Conservation (phyloP, 2,113 vertebrate species). For the Cyanoliseus patagonus region DNA sequence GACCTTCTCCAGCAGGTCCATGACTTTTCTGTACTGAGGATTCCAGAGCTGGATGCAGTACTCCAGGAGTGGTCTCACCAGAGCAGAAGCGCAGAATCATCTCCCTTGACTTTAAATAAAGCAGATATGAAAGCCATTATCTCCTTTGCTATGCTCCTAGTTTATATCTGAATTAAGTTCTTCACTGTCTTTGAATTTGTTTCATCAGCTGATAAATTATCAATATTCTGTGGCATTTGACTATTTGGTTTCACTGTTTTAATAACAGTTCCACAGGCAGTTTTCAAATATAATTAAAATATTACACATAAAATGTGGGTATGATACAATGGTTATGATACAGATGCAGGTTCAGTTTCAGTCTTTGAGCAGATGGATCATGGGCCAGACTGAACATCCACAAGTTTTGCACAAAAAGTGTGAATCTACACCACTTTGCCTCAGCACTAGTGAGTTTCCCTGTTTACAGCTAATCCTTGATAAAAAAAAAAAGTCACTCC, state of each 20-base stretch:
- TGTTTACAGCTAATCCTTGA: neutral
- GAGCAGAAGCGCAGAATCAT: neutral
- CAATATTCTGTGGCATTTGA: neutral
- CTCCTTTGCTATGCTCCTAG: neutral
- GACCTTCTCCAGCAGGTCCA: neutral
- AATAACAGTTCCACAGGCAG: neutral
- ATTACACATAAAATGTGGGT: neutral
- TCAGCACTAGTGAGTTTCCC: neutral
- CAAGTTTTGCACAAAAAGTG: neutral
- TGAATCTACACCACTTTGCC: neutral
- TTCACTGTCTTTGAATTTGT: neutral
- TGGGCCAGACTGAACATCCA: neutral
- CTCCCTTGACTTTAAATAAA: neutral
- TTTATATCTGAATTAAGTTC: neutral
- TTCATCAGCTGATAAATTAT: neutral
- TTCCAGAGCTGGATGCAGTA: neutral
- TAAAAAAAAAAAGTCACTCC: neutral
- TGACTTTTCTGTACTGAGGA: neutral
- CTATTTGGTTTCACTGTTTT: neutral
- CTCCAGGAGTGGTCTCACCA: neutral
- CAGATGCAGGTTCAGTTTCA: neutral
- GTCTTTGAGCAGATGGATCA: neutral
- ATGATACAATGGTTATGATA: neutral
- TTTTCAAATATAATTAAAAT: neutral
- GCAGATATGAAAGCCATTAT: neutral